Conservation (phyloP, 1,140 invertebrate species). For the Magallana angulata region DNA sequence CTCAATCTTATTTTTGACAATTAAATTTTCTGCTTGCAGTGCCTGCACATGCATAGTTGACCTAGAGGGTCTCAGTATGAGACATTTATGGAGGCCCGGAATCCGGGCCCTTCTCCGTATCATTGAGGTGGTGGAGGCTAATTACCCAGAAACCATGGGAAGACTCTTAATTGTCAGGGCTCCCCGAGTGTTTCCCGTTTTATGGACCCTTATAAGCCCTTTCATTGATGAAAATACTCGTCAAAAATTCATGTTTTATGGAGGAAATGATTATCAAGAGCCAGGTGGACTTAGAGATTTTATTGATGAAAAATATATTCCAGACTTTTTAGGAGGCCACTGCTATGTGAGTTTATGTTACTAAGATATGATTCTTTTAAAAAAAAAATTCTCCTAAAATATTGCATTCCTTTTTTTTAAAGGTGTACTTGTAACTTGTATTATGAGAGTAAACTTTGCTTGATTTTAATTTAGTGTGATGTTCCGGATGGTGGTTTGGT, state of each 20-base stretch:
- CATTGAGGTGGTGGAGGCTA: slow-evolving; percentile 96
- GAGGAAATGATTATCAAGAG: slow-evolving; percentile 90
- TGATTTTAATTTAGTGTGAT: slow-evolving; percentile 83
- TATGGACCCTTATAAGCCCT: slow-evolving; percentile 98
- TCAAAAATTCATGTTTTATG: slow-evolving; percentile 96
- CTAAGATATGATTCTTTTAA: neutral
- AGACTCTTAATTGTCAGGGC: slow-evolving; percentile 76
- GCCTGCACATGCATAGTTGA: slow-evolving; percentile 95
- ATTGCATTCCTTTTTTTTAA: too few species aligned
- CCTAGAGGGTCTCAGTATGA: slow-evolving; percentile 95
- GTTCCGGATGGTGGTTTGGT: slow-evolving; percentile 93
- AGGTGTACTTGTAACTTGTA: too few species aligned
- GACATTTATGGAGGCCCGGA: slow-evolving; percentile 96
- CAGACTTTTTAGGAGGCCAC: slow-evolving; percentile 94
- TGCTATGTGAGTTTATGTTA: slow-evolving; percentile 86
- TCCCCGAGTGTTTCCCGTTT: slow-evolving; percentile 92
- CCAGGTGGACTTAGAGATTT: slow-evolving; percentile 91
- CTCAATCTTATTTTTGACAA: too few species aligned
- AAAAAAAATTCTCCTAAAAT: too few species aligned
- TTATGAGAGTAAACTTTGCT: too few species aligned
- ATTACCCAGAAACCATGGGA: slow-evolving; percentile 98
- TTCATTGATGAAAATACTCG: slow-evolving; percentile 98
- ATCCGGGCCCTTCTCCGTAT: slow-evolving; percentile 94
- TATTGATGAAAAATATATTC: slow-evolving; percentile 91
- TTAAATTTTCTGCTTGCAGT: slow-evolving; percentile 73